These are phyloP conservation scores for Caenorhabditis sinica DNA, from an alignment of 2,888 invertebrate species.

Conservation along the genomic window DNA sequence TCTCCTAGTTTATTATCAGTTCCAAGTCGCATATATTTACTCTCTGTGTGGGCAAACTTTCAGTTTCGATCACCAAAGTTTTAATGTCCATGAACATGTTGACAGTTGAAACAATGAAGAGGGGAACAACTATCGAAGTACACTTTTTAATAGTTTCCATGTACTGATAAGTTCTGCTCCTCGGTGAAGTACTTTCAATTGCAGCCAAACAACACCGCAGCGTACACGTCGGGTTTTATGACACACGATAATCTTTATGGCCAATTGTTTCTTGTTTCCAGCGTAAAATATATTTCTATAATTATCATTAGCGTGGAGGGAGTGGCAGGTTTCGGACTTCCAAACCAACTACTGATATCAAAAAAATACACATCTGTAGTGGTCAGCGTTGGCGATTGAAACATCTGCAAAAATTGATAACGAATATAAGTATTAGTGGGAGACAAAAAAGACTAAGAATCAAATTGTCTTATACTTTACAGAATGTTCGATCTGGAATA, in stretches of 20 bases:
- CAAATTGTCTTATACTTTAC: conserved; percentile 22
- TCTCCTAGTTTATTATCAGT: conserved; percentile 6
- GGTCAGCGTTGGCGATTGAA: conserved; percentile 16
- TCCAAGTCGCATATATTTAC: conserved; percentile 32
- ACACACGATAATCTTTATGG: conserved; percentile 56
- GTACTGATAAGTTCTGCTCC: conserved; percentile 37
- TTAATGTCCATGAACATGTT: conserved; percentile 42
- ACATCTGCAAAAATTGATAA: conserved; percentile 9
- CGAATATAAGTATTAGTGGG: neutral
- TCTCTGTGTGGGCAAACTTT: conserved; percentile 34
- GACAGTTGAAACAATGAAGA: neutral
- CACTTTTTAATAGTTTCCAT: conserved; percentile 32
- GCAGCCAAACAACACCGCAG: neutral
- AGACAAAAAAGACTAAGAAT: neutral
- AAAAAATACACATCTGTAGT: conserved; percentile 35
- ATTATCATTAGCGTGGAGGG: conserved; percentile 48
- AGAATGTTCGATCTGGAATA: conserved; percentile 41
- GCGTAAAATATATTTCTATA: conserved; percentile 32
- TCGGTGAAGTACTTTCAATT: conserved; percentile 14
- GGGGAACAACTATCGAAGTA: neutral
- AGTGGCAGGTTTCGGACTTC: conserved; percentile 28
- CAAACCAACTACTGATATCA: conserved; percentile 32
- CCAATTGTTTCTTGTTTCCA: conserved; percentile 21
- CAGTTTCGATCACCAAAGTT: neutral
- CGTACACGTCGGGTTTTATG: conserved; percentile 16